These are phyloP conservation scores for Pyrochroa serraticornis DNA, from an alignment of 2,888 invertebrate genomes.

Conservation along the genomic window DNA sequence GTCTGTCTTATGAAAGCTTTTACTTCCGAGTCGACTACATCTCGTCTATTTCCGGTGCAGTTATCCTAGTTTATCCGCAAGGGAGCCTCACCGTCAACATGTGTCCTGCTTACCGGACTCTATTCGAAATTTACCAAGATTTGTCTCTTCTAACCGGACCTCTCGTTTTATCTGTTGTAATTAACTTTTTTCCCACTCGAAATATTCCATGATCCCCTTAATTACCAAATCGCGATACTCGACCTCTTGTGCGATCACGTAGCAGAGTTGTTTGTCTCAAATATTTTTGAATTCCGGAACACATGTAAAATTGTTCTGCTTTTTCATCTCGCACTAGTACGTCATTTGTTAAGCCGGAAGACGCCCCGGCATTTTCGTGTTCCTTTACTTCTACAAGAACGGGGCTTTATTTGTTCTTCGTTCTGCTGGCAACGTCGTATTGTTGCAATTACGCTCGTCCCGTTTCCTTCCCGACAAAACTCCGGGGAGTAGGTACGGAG, in stretches of 20 bases:
- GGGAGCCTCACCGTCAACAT: conserved; percentile 64
- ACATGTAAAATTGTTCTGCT: conserved; percentile 1
- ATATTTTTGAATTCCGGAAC: too few species aligned
- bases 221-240: too few species aligned
- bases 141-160: conserved; percentile 45
- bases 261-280: too few species aligned
- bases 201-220: not conserved
- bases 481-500: conserved; percentile 4
- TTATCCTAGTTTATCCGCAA: conserved; percentile 65
- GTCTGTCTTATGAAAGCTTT: conserved; percentile 45
- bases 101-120: conserved; percentile 65
- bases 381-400: conserved; percentile 35
- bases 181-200: conserved; percentile 19
- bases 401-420: conserved; percentile 30
- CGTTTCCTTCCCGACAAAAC: conserved; percentile 2
- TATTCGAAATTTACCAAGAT: conserved; percentile 48
- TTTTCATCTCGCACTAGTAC: conserved; percentile 23
- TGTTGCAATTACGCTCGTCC: conserved; percentile 35
- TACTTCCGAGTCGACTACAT: conserved; percentile 58
- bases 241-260: too few species aligned
- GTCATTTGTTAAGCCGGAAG: conserved; percentile 35
- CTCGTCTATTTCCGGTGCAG: conserved; percentile 62
- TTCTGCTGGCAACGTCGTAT: conserved; percentile 36
- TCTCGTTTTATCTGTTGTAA: conserved; percentile 19
- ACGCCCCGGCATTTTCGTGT: conserved; percentile 42